These are phyloP conservation scores for Lacerta viridis DNA, from an alignment of 2,797 vertebrate species.

Conservation along the genomic window DNA sequence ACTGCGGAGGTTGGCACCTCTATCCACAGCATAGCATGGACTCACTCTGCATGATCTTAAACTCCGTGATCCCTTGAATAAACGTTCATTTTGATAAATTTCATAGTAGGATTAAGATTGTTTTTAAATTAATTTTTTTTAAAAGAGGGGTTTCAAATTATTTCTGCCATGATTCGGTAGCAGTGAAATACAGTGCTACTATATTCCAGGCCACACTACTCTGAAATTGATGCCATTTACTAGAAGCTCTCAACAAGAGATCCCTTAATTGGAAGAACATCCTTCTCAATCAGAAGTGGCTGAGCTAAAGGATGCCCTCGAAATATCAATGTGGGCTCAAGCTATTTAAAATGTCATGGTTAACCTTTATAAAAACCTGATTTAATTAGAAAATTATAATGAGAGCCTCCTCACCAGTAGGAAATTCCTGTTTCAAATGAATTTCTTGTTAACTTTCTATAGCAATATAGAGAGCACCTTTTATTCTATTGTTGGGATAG, in stretches of 20 bases:
- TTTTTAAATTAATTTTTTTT: slow-evolving; percentile 23
- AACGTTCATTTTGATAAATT: background rate
- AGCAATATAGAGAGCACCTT: slow-evolving; percentile 48
- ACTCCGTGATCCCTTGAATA: background rate
- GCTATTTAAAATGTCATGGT: slow-evolving; percentile 77
- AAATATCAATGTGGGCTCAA: slow-evolving; percentile 78
- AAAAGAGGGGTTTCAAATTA: slow-evolving; percentile 22
- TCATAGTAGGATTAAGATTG: background rate
- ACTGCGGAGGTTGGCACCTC: background rate
- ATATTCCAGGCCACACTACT: slow-evolving; percentile 53
- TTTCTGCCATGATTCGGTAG: slow-evolving; percentile 28
- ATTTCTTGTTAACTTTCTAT: slow-evolving; percentile 59
- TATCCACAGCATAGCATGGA: background rate
- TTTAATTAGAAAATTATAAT: slow-evolving; percentile 83
- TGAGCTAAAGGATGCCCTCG: slow-evolving; percentile 73
- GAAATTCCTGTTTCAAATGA: slow-evolving; percentile 70
- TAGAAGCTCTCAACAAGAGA: slow-evolving; percentile 73
- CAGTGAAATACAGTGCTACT: slow-evolving; percentile 47
- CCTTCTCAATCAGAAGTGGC: slow-evolving; percentile 76
- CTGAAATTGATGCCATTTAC: slow-evolving; percentile 76
- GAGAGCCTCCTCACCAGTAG: slow-evolving; percentile 64
- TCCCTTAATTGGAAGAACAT: slow-evolving; percentile 76
- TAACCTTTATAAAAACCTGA: slow-evolving; percentile 79
- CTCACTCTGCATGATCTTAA: background rate
- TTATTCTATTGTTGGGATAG: slow-evolving; percentile 47